Base-by-base conservation (phyloP, 2,113 vertebrate genomes). In the Cololabis saira region DNA sequence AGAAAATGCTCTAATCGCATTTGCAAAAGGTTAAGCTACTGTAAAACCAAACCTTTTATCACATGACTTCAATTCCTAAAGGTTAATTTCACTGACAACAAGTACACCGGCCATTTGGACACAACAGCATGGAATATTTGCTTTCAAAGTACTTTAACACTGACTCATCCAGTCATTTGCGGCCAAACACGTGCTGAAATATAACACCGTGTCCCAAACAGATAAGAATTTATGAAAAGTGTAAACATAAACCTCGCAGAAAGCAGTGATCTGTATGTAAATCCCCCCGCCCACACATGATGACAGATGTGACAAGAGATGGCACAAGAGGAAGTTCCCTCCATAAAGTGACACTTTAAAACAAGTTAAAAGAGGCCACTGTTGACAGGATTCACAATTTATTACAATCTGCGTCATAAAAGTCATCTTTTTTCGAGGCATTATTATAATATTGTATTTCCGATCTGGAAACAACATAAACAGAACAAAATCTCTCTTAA, bases 1-100 rank as follows among this genome's bases (percentile, higher is more conserved):
- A 17, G n/a, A 12, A 54, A 54, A 16, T 11, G 16, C 41, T 47
- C 13, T 19, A 50, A 41, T 62, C 60, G 40, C 43, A 40, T 41
- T 50, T 50, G 45, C 60, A 62, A 61, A 62, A 11, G 24, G 24
- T 61, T 16, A 19, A 33, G 17, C 24, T 49, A 22, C 56, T 24
- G 24, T 60, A 15, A 49, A 40, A 2, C 12, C 19, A 33, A 17
- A 2, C 33, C 33, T 37, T 37, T 9, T 37, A 11, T 9, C 33
- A 37, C 8, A 7, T 3, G 5, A 6, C 21, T 17, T 14, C 7
- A 19, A 14, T 30, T n/a, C 1, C 10, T 60, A 3, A n/a, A 27
- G 30, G 19, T 16, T 19, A 2, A 11, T 12, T 13, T 12, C 19
- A 14, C 13, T 14, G 10, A 40, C 30, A 55, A 27, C 2, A 27